Conservation (phyloP, 1,140 invertebrate species). For the Chelonus insularis region DNA sequence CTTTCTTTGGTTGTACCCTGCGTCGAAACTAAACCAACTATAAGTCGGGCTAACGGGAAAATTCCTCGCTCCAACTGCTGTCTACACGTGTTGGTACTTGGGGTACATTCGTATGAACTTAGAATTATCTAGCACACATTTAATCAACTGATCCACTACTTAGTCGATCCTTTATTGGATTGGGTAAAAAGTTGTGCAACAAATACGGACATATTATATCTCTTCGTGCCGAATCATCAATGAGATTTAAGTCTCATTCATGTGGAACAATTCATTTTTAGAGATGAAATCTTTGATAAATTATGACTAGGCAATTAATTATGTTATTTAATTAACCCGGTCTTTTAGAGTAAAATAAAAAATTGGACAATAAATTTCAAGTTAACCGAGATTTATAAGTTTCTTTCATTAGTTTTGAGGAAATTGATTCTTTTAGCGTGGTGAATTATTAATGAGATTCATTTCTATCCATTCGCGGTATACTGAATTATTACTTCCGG, state of each 20-base stretch:
- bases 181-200: neutral
- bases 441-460: too few species aligned
- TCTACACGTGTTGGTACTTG: constrained; percentile 11
- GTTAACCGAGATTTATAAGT: too few species aligned
- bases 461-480: too few species aligned
- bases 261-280: too few species aligned
- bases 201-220: neutral
- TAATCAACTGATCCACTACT: neutral
- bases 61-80: neutral
- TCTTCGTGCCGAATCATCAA: neutral
- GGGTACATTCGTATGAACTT: constrained; percentile 3
- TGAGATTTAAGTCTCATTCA: neutral
- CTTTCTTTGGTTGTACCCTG: neutral
- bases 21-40: constrained; percentile 12
- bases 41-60: constrained; percentile 12
- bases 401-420: too few species aligned
- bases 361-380: too few species aligned
- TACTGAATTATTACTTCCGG: too few species aligned
- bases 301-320: too few species aligned
- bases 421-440: too few species aligned
- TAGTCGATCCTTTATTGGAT: constrained; percentile 1
- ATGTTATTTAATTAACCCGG: too few species aligned
- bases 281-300: too few species aligned
- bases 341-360: too few species aligned
- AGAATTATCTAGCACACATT: constrained; percentile 5